Conservation (phyloP, 2,797 vertebrate genomes). For the Artibeus jamaicensis region DNA sequence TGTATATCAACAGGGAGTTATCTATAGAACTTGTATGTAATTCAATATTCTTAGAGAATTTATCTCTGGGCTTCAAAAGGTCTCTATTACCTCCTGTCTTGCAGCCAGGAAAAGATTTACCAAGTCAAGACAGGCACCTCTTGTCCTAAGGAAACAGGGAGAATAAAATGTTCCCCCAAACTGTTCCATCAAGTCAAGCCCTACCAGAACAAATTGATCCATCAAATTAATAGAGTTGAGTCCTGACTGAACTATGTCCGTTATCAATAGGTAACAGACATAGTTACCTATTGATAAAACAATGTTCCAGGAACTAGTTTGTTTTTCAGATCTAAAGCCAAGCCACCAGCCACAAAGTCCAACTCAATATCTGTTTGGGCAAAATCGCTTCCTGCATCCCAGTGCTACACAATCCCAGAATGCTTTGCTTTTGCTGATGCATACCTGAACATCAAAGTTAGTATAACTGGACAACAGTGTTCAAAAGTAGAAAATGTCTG, state of each 20-base stretch:
- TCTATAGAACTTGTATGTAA: neutral
- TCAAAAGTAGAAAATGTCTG: neutral
- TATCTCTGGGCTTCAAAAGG: neutral
- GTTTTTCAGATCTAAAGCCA: neutral
- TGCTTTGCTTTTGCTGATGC: neutral
- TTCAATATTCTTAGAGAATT: slow-evolving; percentile 6
- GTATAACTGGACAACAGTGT: neutral
- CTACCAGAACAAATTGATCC: neutral
- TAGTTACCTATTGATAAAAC: too few relatives aligned
- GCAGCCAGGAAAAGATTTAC: neutral
- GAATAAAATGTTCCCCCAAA: neutral
- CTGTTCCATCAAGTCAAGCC: neutral
- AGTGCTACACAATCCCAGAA: neutral
- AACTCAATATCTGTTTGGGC: neutral
- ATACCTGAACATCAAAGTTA: neutral
- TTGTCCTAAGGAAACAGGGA: neutral
- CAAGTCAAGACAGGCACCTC: neutral
- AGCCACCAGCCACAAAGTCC: neutral
- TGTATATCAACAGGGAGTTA: neutral
- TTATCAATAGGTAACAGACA: neutral
- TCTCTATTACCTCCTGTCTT: neutral
- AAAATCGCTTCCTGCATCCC: neutral
- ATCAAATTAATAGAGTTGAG: neutral
- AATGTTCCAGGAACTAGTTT: neutral
- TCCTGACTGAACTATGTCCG: neutral